Percentiles rank a stretch among this genome's conserved stretches.
Evolutionary conservation across 2,797 vertebrate genomes (phyloP).

Genomic region (Microctenopoma lineatum): DNA sequence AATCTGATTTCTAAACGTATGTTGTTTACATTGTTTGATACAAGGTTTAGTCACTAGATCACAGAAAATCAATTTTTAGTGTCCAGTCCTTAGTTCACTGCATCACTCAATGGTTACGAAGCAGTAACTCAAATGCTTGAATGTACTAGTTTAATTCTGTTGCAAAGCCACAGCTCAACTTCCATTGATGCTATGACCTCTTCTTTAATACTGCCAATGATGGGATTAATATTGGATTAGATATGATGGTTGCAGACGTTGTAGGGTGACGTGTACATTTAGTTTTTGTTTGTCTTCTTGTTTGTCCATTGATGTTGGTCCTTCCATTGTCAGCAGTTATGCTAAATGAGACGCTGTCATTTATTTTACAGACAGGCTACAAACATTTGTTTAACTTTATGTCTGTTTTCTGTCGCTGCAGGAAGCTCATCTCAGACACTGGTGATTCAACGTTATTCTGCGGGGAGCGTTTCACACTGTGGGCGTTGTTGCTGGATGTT

Average conservation of each 20-base stretch:
- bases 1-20: too few species aligned
- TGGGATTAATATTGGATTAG: conserved; percentile 7
- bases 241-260: not conserved
- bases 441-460: conserved; percentile 35
- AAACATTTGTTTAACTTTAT: not conserved
- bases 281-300: conserved; percentile 7
- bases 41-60: not conserved
- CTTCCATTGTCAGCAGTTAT: too few species aligned
- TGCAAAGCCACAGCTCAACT: too few species aligned
- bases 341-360: not conserved
- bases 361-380: not conserved
- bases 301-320: not conserved
- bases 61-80: not conserved
- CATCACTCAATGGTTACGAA: not conserved
- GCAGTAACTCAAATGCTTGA: not conserved
- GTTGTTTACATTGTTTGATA: too few species aligned
- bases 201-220: not conserved
- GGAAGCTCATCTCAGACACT: not conserved
- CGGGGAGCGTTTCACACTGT: conserved; percentile 1
- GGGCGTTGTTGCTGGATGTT: conserved; percentile 38
- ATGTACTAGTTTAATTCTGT: not conserved
- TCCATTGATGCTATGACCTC: not conserved
- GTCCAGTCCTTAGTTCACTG: not conserved
- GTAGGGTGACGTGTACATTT: conserved; percentile 5
- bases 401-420: not conserved